Evolutionary conservation across 2,797 vertebrate species (phyloP).

Genomic region (Cyprinella venusta): DNA sequence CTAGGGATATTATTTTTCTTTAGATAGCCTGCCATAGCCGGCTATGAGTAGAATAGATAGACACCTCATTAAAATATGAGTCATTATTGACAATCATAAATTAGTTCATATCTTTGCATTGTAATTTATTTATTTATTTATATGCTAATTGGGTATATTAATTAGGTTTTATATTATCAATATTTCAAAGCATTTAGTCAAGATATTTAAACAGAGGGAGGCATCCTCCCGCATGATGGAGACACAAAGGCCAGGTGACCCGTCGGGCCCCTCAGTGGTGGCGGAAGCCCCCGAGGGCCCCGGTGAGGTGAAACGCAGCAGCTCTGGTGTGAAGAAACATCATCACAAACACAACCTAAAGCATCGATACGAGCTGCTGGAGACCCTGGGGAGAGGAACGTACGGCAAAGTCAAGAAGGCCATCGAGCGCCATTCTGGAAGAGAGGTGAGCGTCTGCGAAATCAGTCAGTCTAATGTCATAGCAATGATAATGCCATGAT

Average conservation of each 20-base stretch:
- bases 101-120: slow-evolving; percentile 69
- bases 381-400: slow-evolving; percentile 95
- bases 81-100: slow-evolving; percentile 64
- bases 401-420: slow-evolving; percentile 98
- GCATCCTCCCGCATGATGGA: slow-evolving; percentile 74
- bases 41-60: slow-evolving; percentile 62
- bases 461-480: neutral
- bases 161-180: slow-evolving; percentile 76
- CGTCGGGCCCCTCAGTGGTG: slow-evolving; percentile 60
- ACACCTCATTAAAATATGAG: slow-evolving; percentile 64
- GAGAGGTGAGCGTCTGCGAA: slow-evolving; percentile 81
- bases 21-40: slow-evolving; percentile 48
- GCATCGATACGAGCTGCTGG: slow-evolving; percentile 96
- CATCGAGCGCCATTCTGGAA: slow-evolving; percentile 92
- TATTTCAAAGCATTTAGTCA: slow-evolving; percentile 69
- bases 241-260: slow-evolving; percentile 64
- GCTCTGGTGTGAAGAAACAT: slow-evolving; percentile 92
- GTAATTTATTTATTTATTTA: slow-evolving; percentile 84
- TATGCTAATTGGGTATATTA: slow-evolving; percentile 77
- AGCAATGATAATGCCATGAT: neutral
- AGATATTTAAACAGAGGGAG: slow-evolving; percentile 59
- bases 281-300: slow-evolving; percentile 62
- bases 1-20: slow-evolving; percentile 35
- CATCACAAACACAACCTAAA: slow-evolving; percentile 99
- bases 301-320: slow-evolving; percentile 72